phyloP scores from a whole-genome alignment of 2,797 vertebrate genomes.

The Peromyscus melanophrys region DNA sequence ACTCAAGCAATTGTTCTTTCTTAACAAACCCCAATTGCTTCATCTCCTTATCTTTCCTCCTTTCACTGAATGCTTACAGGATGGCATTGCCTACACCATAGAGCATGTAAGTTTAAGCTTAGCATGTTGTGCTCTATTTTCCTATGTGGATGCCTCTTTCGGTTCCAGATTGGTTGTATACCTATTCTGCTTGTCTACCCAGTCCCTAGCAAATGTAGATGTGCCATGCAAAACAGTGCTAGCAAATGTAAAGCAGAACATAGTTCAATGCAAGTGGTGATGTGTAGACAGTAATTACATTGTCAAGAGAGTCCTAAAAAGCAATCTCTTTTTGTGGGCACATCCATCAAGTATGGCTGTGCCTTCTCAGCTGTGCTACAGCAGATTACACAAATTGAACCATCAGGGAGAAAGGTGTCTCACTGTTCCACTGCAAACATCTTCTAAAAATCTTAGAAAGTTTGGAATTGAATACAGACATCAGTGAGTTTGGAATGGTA shows the following conservation, averaged over 20 bases:
- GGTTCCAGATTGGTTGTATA: not conserved
- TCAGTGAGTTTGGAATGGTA: not conserved
- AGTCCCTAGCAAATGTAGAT: not conserved
- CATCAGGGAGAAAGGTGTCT: not conserved
- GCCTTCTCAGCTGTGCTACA: not conserved
- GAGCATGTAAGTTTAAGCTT: not conserved
- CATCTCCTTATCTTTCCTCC: not conserved
- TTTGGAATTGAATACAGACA: not conserved
- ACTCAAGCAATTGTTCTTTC: not conserved
- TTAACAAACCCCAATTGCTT: not conserved
- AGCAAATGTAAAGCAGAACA: not conserved
- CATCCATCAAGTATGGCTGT: not conserved
- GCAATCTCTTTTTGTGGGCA: not conserved
- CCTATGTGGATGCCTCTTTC: not conserved
- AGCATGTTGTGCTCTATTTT: not conserved
- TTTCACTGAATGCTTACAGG: not conserved
- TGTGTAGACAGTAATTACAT: not conserved
- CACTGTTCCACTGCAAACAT: not conserved
- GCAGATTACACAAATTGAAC: not conserved
- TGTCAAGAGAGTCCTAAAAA: not conserved
- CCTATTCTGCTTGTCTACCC: not conserved
- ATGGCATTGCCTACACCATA: not conserved
- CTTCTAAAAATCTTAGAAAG: conserved; percentile 31
- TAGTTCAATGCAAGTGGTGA: not conserved
- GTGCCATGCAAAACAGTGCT: not conserved